Percentiles rank a stretch among this genome's conserved stretches.
Evolutionary conservation across 1,140 invertebrate genomes (phyloP).

Genomic region (Pemphigus obesinymphae): DNA sequence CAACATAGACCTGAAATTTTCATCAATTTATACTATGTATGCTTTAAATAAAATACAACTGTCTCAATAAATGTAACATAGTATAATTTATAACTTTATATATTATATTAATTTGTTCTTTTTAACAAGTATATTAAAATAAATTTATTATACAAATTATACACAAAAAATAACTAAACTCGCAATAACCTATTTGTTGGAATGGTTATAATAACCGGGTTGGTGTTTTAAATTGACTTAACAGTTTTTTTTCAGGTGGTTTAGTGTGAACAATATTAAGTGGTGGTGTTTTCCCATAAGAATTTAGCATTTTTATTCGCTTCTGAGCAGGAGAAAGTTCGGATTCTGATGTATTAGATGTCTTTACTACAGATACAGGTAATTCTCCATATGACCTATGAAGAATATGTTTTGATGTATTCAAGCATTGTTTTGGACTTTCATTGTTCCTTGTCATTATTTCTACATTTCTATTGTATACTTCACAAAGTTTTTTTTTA

Average conservation of each 20-base stretch:
- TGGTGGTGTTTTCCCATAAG: slow-evolving; percentile 27
- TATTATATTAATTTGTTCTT: too few species aligned
- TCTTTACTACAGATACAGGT: not conserved
- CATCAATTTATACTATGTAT: too few species aligned
- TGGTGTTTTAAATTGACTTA: slow-evolving; percentile 21
- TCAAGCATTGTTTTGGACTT: not conserved
- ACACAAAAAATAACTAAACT: too few species aligned
- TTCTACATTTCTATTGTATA: not conserved
- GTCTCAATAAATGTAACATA: too few species aligned
- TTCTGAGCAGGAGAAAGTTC: slow-evolving; percentile 13
- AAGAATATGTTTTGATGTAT: not conserved
- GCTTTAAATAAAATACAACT: too few species aligned
- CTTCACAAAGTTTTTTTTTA: slow-evolving; percentile 7
- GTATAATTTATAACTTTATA: too few species aligned
- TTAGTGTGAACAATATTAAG: slow-evolving; percentile 32
- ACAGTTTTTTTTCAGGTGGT: slow-evolving; percentile 7
- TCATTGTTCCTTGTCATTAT: not conserved
- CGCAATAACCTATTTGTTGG: too few species aligned
- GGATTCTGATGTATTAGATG: not conserved
- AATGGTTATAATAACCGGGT: too few species aligned
- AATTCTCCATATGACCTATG: not conserved
- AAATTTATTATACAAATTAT: too few species aligned
- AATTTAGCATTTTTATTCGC: slow-evolving; percentile 13
- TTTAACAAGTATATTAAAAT: too few species aligned
- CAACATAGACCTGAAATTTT: too few species aligned